Evolutionary conservation across 1,140 invertebrate species (phyloP).

Genomic region (Marisa cornuarietis): DNA sequence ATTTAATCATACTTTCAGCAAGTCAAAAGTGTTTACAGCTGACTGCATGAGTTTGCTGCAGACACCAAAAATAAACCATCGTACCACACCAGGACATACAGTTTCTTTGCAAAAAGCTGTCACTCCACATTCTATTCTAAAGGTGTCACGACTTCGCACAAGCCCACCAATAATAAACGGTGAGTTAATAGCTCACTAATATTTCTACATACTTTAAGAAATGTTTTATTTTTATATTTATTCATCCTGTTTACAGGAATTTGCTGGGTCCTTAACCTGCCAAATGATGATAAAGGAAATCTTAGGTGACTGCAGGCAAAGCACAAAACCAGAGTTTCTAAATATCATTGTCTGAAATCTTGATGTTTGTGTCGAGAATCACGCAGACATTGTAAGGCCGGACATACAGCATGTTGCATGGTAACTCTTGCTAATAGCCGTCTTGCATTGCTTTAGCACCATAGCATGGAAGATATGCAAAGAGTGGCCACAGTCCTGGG

Average conservation of each 20-base stretch:
- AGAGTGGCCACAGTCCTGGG: too few species aligned
- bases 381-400: slow-evolving; percentile 20
- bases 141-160: slow-evolving; percentile 33
- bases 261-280: neutral
- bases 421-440: too few species aligned
- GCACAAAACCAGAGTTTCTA: slow-evolving; percentile 16
- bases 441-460: too few species aligned
- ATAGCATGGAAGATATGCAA: too few species aligned
- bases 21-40: slow-evolving; percentile 37
- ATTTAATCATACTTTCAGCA: slow-evolving; percentile 14
- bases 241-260: neutral
- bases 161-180: neutral
- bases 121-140: slow-evolving; percentile 58
- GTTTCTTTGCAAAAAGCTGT: slow-evolving; percentile 48
- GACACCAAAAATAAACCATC: slow-evolving; percentile 51
- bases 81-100: slow-evolving; percentile 28
- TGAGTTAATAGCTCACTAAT: neutral
- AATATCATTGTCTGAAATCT: slow-evolving; percentile 19
- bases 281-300: slow-evolving; percentile 22
- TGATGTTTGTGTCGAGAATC: slow-evolving; percentile 10
- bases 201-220: too few species aligned
- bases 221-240: neutral
- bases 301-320: slow-evolving; percentile 12
- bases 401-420: neutral
- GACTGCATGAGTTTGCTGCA: slow-evolving; percentile 49